Percentiles rank a stretch among this genome's conserved stretches.
phyloP scores from a whole-genome alignment of 2,113 vertebrate genomes.

The Hassar affinis region DNA sequence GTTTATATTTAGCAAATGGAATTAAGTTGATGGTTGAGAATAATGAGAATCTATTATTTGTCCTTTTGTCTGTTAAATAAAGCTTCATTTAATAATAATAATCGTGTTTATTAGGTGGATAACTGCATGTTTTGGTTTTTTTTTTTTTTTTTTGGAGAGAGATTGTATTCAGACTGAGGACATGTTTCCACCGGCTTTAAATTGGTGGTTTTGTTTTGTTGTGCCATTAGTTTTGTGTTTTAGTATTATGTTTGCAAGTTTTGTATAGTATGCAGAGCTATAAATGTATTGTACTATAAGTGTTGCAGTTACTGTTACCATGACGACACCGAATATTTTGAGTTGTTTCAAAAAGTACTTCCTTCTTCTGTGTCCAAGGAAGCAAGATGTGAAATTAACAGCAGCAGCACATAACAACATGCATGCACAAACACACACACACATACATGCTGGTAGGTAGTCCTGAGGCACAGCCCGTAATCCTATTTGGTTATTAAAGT shows the following conservation, averaged over 20 bases:
- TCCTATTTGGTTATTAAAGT: slow-evolving; percentile 84
- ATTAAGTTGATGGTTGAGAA: too few relatives aligned
- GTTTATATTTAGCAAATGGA: too few relatives aligned
- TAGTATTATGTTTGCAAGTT: background rate
- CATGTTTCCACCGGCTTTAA: background rate
- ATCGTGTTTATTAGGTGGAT: too few relatives aligned
- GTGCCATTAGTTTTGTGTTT: background rate
- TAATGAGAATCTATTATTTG: too few relatives aligned
- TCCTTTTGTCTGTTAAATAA: too few relatives aligned
- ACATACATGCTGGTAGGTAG: slow-evolving; percentile 67
- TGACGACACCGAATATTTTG: background rate
- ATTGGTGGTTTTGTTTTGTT: background rate
- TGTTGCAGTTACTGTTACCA: background rate
- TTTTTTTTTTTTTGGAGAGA: background rate
- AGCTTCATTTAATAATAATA: too few relatives aligned
- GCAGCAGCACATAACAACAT: background rate
- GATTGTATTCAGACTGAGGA: background rate
- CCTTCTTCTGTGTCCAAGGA: slow-evolving; percentile 18
- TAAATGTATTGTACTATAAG: background rate
- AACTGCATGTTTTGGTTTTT: too few relatives aligned
- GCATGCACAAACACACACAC: slow-evolving; percentile 28
- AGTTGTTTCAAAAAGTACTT: background rate
- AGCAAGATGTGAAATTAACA: slow-evolving; percentile 24
- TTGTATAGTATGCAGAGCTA: background rate
- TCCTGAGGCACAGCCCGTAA: slow-evolving; percentile 74